These are phyloP conservation scores for Drosophila quasianomalipes DNA, from an alignment of 2,888 invertebrate genomes.

Conservation along the genomic window DNA sequence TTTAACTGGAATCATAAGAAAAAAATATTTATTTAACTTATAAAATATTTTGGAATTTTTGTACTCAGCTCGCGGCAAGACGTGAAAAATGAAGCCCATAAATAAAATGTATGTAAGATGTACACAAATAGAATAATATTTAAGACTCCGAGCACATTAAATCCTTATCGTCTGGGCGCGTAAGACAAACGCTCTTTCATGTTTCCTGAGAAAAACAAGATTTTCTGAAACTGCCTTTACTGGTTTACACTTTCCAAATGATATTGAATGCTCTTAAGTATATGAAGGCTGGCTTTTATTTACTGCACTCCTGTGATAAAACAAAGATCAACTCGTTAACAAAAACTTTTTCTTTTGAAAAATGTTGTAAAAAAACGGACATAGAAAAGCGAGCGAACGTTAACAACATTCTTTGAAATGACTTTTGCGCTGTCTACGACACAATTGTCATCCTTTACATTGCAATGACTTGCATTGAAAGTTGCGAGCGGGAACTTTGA, in stretches of 20 bases:
- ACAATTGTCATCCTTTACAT: slow-evolving; percentile 21
- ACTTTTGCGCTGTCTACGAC: slow-evolving; percentile 41
- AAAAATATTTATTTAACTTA: not conserved
- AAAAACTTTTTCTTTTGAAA: slow-evolving; percentile 13
- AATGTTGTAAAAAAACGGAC: not conserved
- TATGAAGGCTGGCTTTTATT: slow-evolving; percentile 5
- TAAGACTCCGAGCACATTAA: no score
- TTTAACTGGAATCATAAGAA: not conserved
- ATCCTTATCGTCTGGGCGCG: not conserved
- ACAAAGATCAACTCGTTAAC: slow-evolving; percentile 16
- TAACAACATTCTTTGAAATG: slow-evolving; percentile 34
- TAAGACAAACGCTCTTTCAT: not conserved
- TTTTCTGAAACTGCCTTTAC: not conserved
- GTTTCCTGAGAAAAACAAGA: not conserved
- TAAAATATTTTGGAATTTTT: no score
- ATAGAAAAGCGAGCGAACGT: not conserved
- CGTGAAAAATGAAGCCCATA: not conserved
- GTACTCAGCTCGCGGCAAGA: not conserved
- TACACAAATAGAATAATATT: no score
- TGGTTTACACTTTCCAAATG: no score
- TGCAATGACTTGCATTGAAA: slow-evolving; percentile 34
- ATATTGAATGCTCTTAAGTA: not conserved
- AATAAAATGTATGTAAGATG: not conserved
- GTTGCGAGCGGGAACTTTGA: slow-evolving; percentile 24
- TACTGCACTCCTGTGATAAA: slow-evolving; percentile 5